Evolutionary conservation across 2,888 invertebrate species (phyloP).

Genomic region (Agrilus biguttatus): DNA sequence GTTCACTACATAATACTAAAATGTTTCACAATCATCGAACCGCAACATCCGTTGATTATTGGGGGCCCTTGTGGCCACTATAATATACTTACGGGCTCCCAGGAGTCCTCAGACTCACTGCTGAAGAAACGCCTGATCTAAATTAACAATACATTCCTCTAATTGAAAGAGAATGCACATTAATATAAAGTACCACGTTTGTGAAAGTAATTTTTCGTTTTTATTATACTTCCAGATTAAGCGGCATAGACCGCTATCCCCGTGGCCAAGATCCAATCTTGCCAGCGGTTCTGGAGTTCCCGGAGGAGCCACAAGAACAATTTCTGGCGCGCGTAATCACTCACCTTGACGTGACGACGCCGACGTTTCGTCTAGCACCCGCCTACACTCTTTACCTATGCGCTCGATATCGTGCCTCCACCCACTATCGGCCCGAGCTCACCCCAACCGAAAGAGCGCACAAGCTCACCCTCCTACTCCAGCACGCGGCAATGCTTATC

Average conservation of each 20-base stretch:
- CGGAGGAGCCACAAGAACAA: slow-evolving; percentile 86
- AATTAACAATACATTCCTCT: too few relatives aligned
- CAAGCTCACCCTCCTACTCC: slow-evolving; percentile 75
- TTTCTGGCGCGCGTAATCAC: slow-evolving; percentile 80
- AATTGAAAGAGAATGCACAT: too few relatives aligned
- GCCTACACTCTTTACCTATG: slow-evolving; percentile 94
- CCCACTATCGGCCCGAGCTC: slow-evolving; percentile 84
- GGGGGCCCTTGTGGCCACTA: too few relatives aligned
- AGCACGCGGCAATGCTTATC: slow-evolving; percentile 82
- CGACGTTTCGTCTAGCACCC: slow-evolving; percentile 90
- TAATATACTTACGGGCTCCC: too few relatives aligned
- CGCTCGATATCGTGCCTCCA: slow-evolving; percentile 83
- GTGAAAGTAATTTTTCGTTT: too few relatives aligned
- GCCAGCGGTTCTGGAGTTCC: slow-evolving; percentile 88
- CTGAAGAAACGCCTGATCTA: too few relatives aligned
- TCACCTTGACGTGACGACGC: slow-evolving; percentile 75
- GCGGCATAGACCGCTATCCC: slow-evolving; percentile 37
- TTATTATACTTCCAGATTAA: slow-evolving; percentile 17
- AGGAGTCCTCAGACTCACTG: too few relatives aligned
- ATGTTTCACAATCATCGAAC: too few relatives aligned
- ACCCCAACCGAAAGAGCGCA: slow-evolving; percentile 86
- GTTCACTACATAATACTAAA: too few relatives aligned
- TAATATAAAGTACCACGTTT: too few relatives aligned
- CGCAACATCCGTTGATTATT: too few relatives aligned
- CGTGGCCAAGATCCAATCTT: slow-evolving; percentile 78